Percentiles rank a stretch among this genome's conserved stretches.
phyloP scores from a whole-genome alignment of 1,140 invertebrate species.

The Temnothorax longispinosus region DNA sequence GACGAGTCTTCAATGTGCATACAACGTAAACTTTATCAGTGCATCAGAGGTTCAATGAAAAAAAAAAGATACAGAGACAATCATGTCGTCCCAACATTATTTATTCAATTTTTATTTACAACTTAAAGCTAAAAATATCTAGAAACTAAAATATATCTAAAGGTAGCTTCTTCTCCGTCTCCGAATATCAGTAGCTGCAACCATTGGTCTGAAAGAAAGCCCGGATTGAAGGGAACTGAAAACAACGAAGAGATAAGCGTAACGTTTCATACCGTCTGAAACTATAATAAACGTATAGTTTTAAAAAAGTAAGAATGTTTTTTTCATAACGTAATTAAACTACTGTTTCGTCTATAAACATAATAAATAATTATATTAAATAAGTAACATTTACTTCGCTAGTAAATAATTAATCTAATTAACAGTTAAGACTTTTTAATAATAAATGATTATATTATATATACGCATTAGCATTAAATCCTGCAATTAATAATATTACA shows the following conservation, averaged over 20 bases:
- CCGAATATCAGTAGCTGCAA: conserved; percentile 29
- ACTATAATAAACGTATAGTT: not conserved
- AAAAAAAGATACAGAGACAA: conserved; percentile 29
- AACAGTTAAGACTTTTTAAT: too few relatives aligned
- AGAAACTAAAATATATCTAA: not conserved
- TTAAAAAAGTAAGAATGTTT: not conserved
- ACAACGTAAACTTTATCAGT: not conserved
- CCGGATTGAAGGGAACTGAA: conserved; percentile 39
- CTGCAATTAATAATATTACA: not conserved
- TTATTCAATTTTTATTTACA: conserved; percentile 51
- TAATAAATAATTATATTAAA: not conserved
- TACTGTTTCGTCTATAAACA: not conserved
- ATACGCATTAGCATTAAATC: not conserved
- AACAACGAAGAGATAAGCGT: conserved; percentile 31
- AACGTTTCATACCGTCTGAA: not conserved
- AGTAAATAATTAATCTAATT: too few relatives aligned
- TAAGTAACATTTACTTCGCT: too few relatives aligned
- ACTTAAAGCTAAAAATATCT: conserved; percentile 15
- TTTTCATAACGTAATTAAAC: not conserved
- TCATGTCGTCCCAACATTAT: conserved; percentile 10
- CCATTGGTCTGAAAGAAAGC: conserved; percentile 47
- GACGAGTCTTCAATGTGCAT: not conserved
- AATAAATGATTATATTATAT: too few relatives aligned
- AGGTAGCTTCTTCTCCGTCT: conserved; percentile 6
- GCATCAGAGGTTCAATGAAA: conserved; percentile 25